phyloP scores from a whole-genome alignment of 2,888 invertebrate genomes.

The Drosophila anomalata region DNA sequence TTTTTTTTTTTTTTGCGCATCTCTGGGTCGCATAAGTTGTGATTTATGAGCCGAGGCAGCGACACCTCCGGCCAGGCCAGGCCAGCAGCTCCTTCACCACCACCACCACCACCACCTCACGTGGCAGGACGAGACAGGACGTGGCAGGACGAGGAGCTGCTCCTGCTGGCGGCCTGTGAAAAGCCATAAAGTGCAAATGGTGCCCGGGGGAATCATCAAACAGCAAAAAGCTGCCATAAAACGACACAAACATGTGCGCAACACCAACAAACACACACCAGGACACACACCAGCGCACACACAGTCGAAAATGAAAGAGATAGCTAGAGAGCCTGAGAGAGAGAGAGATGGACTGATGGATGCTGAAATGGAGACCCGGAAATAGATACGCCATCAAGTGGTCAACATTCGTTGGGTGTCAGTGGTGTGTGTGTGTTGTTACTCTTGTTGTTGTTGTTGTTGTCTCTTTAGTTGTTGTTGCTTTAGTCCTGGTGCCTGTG shows the following conservation, averaged over 20 bases:
- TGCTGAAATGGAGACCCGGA: constrained; percentile 36
- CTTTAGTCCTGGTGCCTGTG: not conserved
- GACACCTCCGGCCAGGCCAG: constrained; percentile 24
- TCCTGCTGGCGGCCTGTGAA: constrained; percentile 50
- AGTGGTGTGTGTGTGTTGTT: not conserved
- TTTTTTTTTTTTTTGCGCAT: constrained; percentile 14
- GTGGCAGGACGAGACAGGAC: too few species aligned
- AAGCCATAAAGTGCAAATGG: constrained; percentile 80
- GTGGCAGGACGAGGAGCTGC: constrained; percentile 7
- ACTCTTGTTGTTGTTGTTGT: not conserved
- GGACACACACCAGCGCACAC: not conserved
- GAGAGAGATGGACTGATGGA: not conserved
- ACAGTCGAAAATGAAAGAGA: constrained; percentile 8
- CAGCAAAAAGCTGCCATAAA: constrained; percentile 71
- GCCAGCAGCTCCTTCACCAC: constrained; percentile 5
- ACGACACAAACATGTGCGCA: constrained; percentile 60
- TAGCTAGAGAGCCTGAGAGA: not conserved
- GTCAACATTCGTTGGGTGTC: constrained; percentile 52
- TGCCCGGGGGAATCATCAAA: constrained; percentile 76
- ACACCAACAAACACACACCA: constrained; percentile 18
- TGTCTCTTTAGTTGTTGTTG: not conserved
- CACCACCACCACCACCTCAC: not conserved
- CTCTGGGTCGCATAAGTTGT: constrained; percentile 50
- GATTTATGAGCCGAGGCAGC: constrained; percentile 58
- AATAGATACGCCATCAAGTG: constrained; percentile 62